phyloP scores from a whole-genome alignment of 2,113 vertebrate species.

The Coturnix japonica region DNA sequence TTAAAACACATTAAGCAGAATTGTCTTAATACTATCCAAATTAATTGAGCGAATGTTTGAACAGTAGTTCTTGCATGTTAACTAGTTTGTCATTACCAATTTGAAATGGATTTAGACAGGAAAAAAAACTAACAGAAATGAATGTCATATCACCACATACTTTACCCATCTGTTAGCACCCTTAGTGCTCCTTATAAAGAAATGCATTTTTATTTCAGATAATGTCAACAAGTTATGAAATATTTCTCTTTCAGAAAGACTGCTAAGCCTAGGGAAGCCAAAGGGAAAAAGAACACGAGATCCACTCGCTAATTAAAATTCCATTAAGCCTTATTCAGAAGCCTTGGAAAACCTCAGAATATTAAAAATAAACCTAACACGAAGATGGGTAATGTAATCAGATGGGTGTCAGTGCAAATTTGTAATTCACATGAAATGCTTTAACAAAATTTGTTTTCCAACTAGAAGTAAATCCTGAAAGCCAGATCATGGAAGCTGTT shows the following conservation, averaged over 20 bases:
- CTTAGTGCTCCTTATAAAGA: constrained; percentile 50
- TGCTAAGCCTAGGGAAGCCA: constrained; percentile 13
- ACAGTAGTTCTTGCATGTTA: constrained; percentile 27
- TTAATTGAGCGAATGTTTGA: constrained; percentile 1
- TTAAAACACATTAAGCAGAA: background rate
- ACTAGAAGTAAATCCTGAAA: constrained; percentile 36
- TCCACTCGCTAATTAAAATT: constrained; percentile 44
- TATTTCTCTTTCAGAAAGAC: constrained; percentile 54
- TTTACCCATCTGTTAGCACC: constrained; percentile 68
- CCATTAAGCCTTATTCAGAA: constrained; percentile 47
- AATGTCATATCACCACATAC: constrained; percentile 40
- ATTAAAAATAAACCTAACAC: constrained; percentile 35
- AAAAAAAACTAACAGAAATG: constrained; percentile 27
- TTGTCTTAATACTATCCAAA: background rate
- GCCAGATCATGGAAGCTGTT: constrained; percentile 34
- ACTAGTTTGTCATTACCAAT: constrained; percentile 38
- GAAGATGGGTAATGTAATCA: constrained; percentile 27
- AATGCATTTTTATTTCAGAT: constrained; percentile 58
- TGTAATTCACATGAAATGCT: background rate
- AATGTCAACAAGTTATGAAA: constrained; percentile 63
- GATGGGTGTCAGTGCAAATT: constrained; percentile 1
- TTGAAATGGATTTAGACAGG: constrained; percentile 41
- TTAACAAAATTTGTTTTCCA: constrained; percentile 27
- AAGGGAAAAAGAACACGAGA: constrained; percentile 21
- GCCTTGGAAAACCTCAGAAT: constrained; percentile 39